phyloP scores from a whole-genome alignment of 2,797 vertebrate genomes.

The Pseudomugil tenellus region DNA sequence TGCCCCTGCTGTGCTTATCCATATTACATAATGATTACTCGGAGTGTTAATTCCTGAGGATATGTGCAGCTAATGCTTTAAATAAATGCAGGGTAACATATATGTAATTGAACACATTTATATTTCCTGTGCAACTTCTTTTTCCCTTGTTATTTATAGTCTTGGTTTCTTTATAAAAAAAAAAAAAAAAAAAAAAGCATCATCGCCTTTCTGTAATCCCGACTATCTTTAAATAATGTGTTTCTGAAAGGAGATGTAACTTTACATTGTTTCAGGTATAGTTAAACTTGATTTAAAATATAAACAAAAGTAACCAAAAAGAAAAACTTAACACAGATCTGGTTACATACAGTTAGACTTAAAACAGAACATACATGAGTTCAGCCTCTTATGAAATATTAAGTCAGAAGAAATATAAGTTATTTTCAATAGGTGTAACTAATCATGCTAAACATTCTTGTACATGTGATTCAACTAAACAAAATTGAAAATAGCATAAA shows the following conservation, averaged over 20 bases:
- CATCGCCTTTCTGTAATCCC: conserved; percentile 8
- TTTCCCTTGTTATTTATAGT: background rate
- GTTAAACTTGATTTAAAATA: conserved; percentile 4
- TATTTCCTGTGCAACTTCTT: too few relatives aligned
- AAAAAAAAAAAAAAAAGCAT: background rate
- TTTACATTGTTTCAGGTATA: conserved; percentile 22
- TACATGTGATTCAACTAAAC: conserved; percentile 16
- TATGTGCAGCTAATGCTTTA: too few relatives aligned
- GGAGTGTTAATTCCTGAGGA: too few relatives aligned
- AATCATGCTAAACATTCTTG: conserved; percentile 15
- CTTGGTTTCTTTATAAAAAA: background rate
- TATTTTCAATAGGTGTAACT: conserved; percentile 16
- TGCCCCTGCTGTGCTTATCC: too few relatives aligned
- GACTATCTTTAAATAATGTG: conserved; percentile 3
- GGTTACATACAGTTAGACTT: conserved; percentile 17
- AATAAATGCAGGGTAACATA: too few relatives aligned
- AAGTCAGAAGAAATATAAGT: conserved; percentile 24
- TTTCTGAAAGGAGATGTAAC: background rate
- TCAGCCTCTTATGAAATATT: conserved; percentile 6
- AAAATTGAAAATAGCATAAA: conserved; percentile 28
- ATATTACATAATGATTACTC: too few relatives aligned
- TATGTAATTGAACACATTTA: too few relatives aligned
- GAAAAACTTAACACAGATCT: conserved; percentile 19
- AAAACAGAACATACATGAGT: background rate
- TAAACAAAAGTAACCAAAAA: conserved; percentile 18